Percentiles rank a stretch among this genome's conserved stretches.
Conservation (phyloP, 2,888 invertebrate genomes). For the Caenorhabditis uteleia region DNA sequence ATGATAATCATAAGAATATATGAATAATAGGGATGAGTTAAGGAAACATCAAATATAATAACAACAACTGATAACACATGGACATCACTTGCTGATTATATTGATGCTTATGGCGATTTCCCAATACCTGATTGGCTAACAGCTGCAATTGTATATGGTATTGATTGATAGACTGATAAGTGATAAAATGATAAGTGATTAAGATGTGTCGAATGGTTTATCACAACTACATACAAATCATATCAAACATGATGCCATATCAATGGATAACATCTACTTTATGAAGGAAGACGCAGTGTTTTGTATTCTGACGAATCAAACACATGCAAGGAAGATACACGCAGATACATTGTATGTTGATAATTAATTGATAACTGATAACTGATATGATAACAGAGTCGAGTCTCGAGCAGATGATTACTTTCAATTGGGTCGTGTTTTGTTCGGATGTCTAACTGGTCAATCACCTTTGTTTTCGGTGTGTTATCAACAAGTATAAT, state of each 20-base stretch:
- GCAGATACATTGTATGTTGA: neutral
- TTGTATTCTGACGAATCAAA: neutral
- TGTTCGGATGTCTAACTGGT: conserved; percentile 28
- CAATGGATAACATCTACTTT: conserved; percentile 14
- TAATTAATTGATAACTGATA: too few species aligned
- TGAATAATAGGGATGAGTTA: neutral
- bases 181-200: too few species aligned
- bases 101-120: conserved; percentile 22
- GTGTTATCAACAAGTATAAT: too few species aligned
- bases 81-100: conserved; percentile 4
- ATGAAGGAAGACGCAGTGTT: too few species aligned
- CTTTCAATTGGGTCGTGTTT: conserved; percentile 16
- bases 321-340: neutral
- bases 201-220: conserved; percentile 18
- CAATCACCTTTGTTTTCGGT: too few species aligned
- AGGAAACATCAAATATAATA: conserved; percentile 13
- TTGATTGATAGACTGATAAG: too few species aligned
- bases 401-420: conserved; percentile 22
- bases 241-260: conserved; percentile 12
- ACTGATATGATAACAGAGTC: conserved; percentile 8
- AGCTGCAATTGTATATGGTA: conserved; percentile 11
- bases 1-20: too few species aligned
- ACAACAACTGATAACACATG: conserved; percentile 11
- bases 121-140: conserved; percentile 30
- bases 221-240: conserved; percentile 20